Evolutionary conservation across 1,140 invertebrate species (phyloP).

Genomic region (Drosophila pallidifrons): DNA sequence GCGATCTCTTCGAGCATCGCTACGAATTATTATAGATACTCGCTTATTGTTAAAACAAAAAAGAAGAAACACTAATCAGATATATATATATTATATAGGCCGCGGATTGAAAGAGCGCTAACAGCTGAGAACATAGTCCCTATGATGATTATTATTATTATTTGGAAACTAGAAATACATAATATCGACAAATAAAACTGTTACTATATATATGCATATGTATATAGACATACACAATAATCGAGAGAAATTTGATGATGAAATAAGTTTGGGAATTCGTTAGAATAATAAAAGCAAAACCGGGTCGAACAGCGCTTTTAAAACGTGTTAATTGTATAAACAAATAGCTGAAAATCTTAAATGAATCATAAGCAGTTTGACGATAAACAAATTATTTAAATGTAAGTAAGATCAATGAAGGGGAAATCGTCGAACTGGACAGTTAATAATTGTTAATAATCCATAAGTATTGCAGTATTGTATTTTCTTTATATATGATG

Average conservation of each 20-base stretch:
- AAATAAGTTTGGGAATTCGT: background rate
- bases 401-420: too few species aligned
- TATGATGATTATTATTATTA: slow-evolving; percentile 6
- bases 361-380: slow-evolving; percentile 11
- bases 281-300: background rate
- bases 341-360: background rate
- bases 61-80: slow-evolving; percentile 5
- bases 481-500: too few species aligned
- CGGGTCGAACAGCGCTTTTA: background rate
- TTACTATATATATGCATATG: slow-evolving; percentile 15
- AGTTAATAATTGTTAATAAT: too few species aligned
- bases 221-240: background rate
- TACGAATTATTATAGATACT: slow-evolving; percentile 34
- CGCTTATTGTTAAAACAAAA: slow-evolving; percentile 25
- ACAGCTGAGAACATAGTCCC: slow-evolving; percentile 4
- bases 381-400: background rate
- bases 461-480: too few species aligned
- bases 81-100: background rate
- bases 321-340: slow-evolving; percentile 2
- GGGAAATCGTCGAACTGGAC: too few species aligned
- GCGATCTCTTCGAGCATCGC: slow-evolving; percentile 25
- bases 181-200: slow-evolving; percentile 23
- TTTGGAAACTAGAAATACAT: slow-evolving; percentile 6
- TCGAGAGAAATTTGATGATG: background rate
- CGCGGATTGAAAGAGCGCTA: background rate